Evolutionary conservation across 2,888 invertebrate genomes (phyloP).

Genomic region (Fabriciana adippe): DNA sequence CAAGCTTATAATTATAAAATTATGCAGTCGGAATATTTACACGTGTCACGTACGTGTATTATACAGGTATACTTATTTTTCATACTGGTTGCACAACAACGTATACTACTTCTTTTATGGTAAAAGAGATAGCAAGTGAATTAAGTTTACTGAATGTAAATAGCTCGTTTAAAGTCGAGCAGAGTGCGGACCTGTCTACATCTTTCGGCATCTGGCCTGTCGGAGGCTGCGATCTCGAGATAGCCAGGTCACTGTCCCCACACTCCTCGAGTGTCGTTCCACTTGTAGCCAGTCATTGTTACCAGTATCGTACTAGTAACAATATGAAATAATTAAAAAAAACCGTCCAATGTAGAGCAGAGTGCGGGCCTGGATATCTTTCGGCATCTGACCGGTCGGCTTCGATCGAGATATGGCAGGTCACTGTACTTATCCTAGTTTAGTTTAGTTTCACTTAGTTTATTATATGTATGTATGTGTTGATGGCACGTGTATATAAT

Average conservation of each 20-base stretch:
- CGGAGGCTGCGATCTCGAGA: slow-evolving; percentile 80
- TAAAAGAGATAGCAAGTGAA: slow-evolving; percentile 13
- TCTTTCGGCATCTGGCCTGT: slow-evolving; percentile 81
- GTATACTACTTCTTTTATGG: slow-evolving; percentile 11
- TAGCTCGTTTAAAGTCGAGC: slow-evolving; percentile 35
- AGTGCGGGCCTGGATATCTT: slow-evolving; percentile 11
- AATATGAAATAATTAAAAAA: background rate
- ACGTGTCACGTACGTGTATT: no score
- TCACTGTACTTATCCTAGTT: background rate
- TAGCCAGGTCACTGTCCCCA: slow-evolving; percentile 77
- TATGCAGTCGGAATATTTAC: no score
- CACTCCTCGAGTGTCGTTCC: slow-evolving; percentile 46
- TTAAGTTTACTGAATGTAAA: slow-evolving; percentile 35
- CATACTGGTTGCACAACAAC: no score
- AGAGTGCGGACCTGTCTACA: slow-evolving; percentile 66
- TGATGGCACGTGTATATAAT: no score
- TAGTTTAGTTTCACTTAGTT: no score
- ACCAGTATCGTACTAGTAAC: background rate
- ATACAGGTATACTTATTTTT: no score
- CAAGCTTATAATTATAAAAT: no score
- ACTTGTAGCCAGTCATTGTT: slow-evolving; percentile 21
- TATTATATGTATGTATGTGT: no score
- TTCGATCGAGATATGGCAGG: slow-evolving; percentile 1
- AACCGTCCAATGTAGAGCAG: background rate
- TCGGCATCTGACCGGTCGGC: slow-evolving; percentile 6